Percentiles rank a stretch among this genome's conserved stretches.
phyloP scores from a whole-genome alignment of 2,113 vertebrate species.

The Pterocles orientalis region DNA sequence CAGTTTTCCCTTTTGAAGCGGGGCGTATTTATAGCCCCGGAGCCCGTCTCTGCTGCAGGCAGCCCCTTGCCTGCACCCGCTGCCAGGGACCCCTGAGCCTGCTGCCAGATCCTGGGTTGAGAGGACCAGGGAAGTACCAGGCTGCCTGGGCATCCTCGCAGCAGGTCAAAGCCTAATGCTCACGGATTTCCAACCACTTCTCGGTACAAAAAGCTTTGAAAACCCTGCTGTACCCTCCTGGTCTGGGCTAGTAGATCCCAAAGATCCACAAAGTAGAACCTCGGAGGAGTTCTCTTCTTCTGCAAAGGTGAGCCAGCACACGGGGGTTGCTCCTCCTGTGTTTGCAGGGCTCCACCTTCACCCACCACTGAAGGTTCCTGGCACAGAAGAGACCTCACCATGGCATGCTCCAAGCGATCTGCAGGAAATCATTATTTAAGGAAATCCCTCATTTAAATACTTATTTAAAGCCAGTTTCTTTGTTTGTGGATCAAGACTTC shows the following conservation, averaged over 20 bases:
- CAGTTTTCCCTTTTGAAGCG: background rate
- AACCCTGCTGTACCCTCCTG: background rate
- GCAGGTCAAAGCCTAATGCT: background rate
- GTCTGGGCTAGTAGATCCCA: background rate
- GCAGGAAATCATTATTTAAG: background rate
- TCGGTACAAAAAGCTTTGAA: background rate
- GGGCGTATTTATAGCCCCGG: background rate
- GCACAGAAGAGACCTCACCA: too few relatives aligned
- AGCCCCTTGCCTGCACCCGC: background rate
- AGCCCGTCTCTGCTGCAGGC: background rate
- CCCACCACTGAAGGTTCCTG: background rate
- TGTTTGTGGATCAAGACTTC: background rate
- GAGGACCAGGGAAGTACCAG: background rate
- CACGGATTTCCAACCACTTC: background rate
- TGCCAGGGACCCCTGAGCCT: background rate
- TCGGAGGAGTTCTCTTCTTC: background rate
- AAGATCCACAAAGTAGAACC: fast-evolving
- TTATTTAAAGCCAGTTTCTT: background rate
- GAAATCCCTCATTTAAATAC: too few relatives aligned
- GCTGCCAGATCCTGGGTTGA: background rate
- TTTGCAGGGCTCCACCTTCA: background rate
- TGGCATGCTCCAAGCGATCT: background rate
- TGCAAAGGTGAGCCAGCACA: fast-evolving
- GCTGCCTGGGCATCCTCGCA: background rate
- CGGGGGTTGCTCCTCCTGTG: background rate